Base-by-base conservation (phyloP, 2,113 vertebrate species). In the Leucopsar rothschildi region DNA sequence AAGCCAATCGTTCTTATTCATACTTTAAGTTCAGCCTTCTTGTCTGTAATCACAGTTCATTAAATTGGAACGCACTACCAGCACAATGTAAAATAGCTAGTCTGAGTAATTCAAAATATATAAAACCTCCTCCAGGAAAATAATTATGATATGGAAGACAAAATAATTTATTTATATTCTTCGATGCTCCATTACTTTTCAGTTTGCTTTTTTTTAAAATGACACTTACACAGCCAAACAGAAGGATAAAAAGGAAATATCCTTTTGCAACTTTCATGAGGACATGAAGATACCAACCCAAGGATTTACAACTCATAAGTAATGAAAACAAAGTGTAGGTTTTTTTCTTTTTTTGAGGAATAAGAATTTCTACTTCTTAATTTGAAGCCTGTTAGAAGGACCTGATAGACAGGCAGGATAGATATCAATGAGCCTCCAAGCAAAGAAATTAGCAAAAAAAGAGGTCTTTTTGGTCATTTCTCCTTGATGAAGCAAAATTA, bases 51-150 rank as follows among this genome's bases (percentile, higher is more conserved):
- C 29, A 44, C 49, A 78, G 85, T 90, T 97, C 93, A 97, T 96
- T 95, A 97, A 96, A 96, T 59, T 92, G 61, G 75, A 92, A 91
- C 5, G 1, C 55, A 90, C 81, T 94, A 72, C 73, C 64, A 94
- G 80, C 87, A 92, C 84, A 96, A 96, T 73, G 91, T 80, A 97
- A 95, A 97, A 92, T 27, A 97, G 92, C 78, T 79, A 96, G 79
- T 77, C 94, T 95, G 90, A 97, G 92, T 93, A 93, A 96, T 94
- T 97, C 52, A 94, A 96, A 96, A 94, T 66, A 97, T 11, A 72
- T 72, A 86, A 97, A 86, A 97, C 59, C 13, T 68, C 69, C 77
- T 70, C 81, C 86, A 91, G 68, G 53, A 96, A 92, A 96, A 91
- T 56, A 93, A 55, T 69, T 86, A 94, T 29, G 27, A 60, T 35